Conservation (phyloP, 2,113 vertebrate genomes). For the Zapornia atra region DNA sequence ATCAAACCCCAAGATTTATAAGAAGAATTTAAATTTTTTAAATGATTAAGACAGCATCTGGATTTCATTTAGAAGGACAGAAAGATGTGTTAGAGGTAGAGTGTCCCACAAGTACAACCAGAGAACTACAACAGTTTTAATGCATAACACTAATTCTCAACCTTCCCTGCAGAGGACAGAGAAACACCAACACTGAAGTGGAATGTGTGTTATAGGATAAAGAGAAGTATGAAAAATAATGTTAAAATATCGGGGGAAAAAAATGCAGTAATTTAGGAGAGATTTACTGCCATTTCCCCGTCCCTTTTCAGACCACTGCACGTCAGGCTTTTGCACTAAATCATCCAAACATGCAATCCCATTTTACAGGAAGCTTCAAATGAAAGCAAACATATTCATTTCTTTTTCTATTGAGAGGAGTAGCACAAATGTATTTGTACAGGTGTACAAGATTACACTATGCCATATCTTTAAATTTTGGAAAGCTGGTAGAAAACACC, state of each 20-base stretch:
- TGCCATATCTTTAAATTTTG: neutral
- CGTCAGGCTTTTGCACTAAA: neutral
- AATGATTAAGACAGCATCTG: neutral
- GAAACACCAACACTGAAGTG: neutral
- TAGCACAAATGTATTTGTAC: conserved; percentile 2
- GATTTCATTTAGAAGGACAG: neutral
- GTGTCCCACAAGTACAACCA: neutral
- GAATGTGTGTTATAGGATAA: neutral
- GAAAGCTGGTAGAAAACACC: neutral
- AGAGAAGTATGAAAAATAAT: neutral
- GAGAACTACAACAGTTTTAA: neutral
- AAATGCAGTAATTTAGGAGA: neutral
- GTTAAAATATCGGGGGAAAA: neutral
- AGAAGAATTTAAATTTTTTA: neutral
- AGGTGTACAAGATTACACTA: conserved; percentile 6
- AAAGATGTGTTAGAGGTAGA: neutral
- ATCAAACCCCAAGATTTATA: neutral
- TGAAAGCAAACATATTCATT: conserved; percentile 10
- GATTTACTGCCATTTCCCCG: neutral
- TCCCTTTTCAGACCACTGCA: neutral
- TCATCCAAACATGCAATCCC: neutral
- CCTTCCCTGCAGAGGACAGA: neutral
- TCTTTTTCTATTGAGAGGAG: neutral
- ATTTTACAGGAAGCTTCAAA: conserved; percentile 26
- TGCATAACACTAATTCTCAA: neutral